phyloP scores from a whole-genome alignment of 2,113 vertebrate genomes.

The Rattus norvegicus region DNA sequence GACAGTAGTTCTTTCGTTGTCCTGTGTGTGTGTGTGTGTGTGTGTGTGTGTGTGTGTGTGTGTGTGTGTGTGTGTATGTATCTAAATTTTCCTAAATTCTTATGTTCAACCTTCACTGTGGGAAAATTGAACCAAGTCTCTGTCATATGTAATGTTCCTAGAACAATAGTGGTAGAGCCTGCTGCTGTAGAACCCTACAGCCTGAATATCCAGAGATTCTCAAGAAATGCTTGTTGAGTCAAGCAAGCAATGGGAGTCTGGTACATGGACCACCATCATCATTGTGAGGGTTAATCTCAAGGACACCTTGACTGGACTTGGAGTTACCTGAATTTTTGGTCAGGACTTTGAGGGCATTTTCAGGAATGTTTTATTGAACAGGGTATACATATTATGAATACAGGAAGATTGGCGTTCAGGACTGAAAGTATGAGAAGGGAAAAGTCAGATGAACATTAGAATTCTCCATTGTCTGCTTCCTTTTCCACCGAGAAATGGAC shows the following conservation, averaged over 20 bases:
- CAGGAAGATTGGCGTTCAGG: too few species aligned
- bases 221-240: background rate
- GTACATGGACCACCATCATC: too few species aligned
- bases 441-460: background rate
- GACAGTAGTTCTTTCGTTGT: background rate
- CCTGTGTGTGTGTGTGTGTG: too few species aligned
- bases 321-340: background rate
- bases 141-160: background rate
- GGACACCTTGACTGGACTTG: background rate
- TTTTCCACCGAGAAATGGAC: background rate
- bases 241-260: background rate
- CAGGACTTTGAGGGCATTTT: background rate
- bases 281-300: too few species aligned
- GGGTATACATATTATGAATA: background rate
- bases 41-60: too few species aligned
- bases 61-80: background rate
- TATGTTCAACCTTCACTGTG: background rate
- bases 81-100: constrained; percentile 7
- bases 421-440: too few species aligned
- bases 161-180: background rate
- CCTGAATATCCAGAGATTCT: background rate
- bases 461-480: background rate
- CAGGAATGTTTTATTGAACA: background rate
- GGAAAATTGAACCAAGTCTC: constrained; percentile 25
- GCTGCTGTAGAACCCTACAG: background rate